These are phyloP conservation scores for Patagioenas fasciata DNA, from an alignment of 2,113 vertebrate genomes.

Conservation along the genomic window DNA sequence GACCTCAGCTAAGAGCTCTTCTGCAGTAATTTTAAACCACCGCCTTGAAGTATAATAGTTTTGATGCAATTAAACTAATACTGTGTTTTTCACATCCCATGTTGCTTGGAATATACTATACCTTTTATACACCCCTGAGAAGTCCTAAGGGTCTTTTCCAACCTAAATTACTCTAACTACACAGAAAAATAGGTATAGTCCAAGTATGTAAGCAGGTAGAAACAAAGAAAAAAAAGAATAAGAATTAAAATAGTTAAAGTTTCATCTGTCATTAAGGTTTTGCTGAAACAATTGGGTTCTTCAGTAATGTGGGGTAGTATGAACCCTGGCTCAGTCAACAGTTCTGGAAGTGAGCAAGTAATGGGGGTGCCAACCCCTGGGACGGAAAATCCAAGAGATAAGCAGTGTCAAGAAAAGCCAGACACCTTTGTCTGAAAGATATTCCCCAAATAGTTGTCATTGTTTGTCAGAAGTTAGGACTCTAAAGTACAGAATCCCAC, in stretches of 20 bases:
- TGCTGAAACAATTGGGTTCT: not conserved
- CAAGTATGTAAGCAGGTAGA: not conserved
- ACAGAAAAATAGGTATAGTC: not conserved
- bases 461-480: not conserved
- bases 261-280: not conserved
- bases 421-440: not conserved
- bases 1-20: not conserved
- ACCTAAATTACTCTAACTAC: not conserved
- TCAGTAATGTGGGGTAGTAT: not conserved
- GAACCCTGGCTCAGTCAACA: not conserved
- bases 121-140: not conserved
- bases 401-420: not conserved
- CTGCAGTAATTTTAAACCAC: not conserved
- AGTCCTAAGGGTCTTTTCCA: not conserved
- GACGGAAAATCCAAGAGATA: not conserved
- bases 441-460: not conserved
- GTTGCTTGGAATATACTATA: not conserved
- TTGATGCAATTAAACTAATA: not conserved
- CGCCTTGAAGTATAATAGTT: not conserved
- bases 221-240: not conserved
- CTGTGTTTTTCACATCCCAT: not conserved
- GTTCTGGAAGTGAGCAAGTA: not conserved
- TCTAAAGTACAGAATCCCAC: not conserved
- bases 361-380: not conserved
- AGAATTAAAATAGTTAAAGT: not conserved